Base-by-base conservation (phyloP, 2,888 invertebrate species). In the Abrostola tripartita region DNA sequence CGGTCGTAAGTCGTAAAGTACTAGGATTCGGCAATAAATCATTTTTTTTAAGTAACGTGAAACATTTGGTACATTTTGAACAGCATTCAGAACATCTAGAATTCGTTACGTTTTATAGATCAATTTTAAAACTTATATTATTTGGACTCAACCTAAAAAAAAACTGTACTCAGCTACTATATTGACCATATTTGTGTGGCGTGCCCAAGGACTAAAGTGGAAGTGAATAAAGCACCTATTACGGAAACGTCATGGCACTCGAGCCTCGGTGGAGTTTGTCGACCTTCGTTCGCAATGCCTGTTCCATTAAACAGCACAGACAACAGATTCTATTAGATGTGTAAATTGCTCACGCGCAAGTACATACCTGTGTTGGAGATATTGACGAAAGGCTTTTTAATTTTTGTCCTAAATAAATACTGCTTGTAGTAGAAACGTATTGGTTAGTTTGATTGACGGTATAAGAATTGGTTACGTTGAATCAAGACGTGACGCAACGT, bases 281-380 rank as follows among this genome's bases (percentile, higher is more conserved):
- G 90, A 90, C 89, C 90, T 88, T 88, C 88, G 81, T 85, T 88
- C 78, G 81, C 77, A 75, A 75, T 79, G 84, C 81, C 80, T 79
- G 86, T 81, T 83, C 78, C 81, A 81, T 81, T 78, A 77, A 69
- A 66, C 64, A 74, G 38, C 58, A 57, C 71, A 79, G 81, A 38
- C 61, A 63, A 82, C 70, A 40, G 68, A 73, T 73, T 74, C 81
- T 80, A 75, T 64, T 77, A 83, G 85, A 87, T 49, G 38, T 61
- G 62, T 44, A 52, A 24, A 56, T 53, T 52, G 44, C 51, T n/a
- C 10, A 9, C 38, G 36, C 36, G 50, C 37, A 49, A 6, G 47
- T 50, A n/a, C n/a, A n/a, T n/a, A 56, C 0, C 41, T 37, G 42
- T n/a, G 41, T 54, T 10, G 1, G 47, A 59, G 10, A 44, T 53